Base-by-base conservation (phyloP, 2,888 invertebrate species). In the Leptopterna dolabrata region DNA sequence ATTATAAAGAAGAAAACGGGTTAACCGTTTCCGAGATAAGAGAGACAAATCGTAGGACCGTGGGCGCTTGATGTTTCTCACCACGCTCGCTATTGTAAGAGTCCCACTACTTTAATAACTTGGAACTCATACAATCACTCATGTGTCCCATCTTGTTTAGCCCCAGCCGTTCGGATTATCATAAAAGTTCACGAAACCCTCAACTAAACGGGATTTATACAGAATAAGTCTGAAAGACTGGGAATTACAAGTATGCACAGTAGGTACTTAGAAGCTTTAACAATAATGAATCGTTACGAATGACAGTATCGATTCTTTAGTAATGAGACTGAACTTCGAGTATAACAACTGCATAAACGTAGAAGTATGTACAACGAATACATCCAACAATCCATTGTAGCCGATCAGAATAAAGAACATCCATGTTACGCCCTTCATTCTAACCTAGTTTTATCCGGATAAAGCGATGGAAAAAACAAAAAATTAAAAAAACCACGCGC, bases 1-100 rank as follows among this genome's bases (percentile, higher is more conserved):
- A 73, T 73, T 73, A 73, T 73, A 36, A 73, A 73, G 63, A 63
- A 63, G 24, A 63, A 73, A 73, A 73, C 73, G 41, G 41, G 73
- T 73, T 73, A 73, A 73, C 73, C 73, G 73, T 73, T 73, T 73
- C 36, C 36, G 73, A 73, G 73, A 73, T 73, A 73, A 73, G 73
- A 73, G 73, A 73, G 73, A 73, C 73, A 73, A 73, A 73, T 73
- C 73, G 73, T 73, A 73, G 36, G 73, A 73, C 73, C 41, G 73
- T 41, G 73, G 73, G 73, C 73, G 73, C 41, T 41, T 73, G 73
- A 73, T 73, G 73, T 73, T 73, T 73, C 73, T 73, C 73, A 73
- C 73, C 73, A 73, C 73, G 73, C 73, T 30, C 73, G 11, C 73
- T 41, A 73, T 73, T 73, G 73, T 73, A 3, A 16, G 36, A 24